A percentile compares a stretch with the other conserved stretches of the same genome.
These are phyloP conservation scores for Lates japonicus DNA, from an alignment of 2,797 vertebrate genomes.

Conservation along the genomic window DNA sequence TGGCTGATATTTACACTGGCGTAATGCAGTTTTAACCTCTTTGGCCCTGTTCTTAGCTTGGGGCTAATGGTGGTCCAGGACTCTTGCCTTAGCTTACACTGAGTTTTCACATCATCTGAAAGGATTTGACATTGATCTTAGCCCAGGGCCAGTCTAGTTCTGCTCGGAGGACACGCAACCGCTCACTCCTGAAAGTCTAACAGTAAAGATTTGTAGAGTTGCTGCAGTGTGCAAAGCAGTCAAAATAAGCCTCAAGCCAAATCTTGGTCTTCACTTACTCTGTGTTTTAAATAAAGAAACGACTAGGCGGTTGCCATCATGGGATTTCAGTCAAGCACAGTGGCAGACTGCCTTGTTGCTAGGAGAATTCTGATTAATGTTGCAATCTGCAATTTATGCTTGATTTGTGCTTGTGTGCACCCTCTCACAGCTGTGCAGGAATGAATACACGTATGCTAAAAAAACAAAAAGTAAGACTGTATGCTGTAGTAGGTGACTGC, in stretches of 20 bases:
- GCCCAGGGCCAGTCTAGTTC: slow-evolving; percentile 47
- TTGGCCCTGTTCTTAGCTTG: slow-evolving; percentile 45
- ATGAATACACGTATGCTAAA: slow-evolving; percentile 25
- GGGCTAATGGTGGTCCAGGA: slow-evolving; percentile 41
- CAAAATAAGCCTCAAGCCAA: slow-evolving; percentile 42
- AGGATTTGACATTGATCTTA: slow-evolving; percentile 65
- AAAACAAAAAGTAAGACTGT: neutral
- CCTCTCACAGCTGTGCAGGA: slow-evolving; percentile 60
- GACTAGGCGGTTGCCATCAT: slow-evolving; percentile 46
- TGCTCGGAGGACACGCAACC: slow-evolving; percentile 27
- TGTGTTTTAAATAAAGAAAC: slow-evolving; percentile 59
- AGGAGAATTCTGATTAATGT: slow-evolving; percentile 70
- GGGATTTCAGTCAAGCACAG: slow-evolving; percentile 53
- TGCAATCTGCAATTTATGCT: slow-evolving; percentile 67
- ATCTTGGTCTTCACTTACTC: slow-evolving; percentile 25
- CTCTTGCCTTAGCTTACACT: slow-evolving; percentile 42
- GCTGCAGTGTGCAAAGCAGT: slow-evolving; percentile 34
- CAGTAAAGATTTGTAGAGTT: slow-evolving; percentile 44
- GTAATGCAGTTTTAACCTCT: slow-evolving; percentile 50
- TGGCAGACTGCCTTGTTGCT: slow-evolving; percentile 65
- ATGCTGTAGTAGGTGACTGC: neutral
- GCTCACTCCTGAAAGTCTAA: slow-evolving; percentile 31
- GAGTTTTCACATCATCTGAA: slow-evolving; percentile 59
- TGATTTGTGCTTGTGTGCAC: slow-evolving; percentile 63
- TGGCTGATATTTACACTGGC: slow-evolving; percentile 35